Evolutionary conservation across 2,797 vertebrate genomes (phyloP).

Genomic region (Garrulus glandarius): DNA sequence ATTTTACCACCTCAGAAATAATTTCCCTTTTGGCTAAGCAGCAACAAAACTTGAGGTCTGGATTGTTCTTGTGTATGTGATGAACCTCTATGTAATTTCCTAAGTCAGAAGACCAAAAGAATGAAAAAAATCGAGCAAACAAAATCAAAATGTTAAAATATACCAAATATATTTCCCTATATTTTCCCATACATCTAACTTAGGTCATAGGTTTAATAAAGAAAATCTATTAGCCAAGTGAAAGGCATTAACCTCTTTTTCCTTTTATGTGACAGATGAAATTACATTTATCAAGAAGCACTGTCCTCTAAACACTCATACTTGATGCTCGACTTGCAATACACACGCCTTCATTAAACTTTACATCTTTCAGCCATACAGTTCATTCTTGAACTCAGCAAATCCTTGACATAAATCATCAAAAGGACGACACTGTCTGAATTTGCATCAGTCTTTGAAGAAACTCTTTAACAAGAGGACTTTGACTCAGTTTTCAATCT

Average conservation of each 20-base stretch:
- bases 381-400: neutral
- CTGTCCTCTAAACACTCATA: conserved; percentile 6
- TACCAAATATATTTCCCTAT: neutral
- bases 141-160: neutral
- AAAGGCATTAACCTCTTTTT: conserved; percentile 33
- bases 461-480: neutral
- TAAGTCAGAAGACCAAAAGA: neutral
- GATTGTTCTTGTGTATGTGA: neutral
- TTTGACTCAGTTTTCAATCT: neutral
- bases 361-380: neutral
- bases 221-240: conserved; percentile 23
- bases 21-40: neutral
- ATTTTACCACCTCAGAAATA: neutral
- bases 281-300: conserved; percentile 38
- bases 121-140: neutral
- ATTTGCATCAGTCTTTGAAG: neutral
- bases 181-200: neutral
- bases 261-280: conserved; percentile 24
- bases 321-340: neutral
- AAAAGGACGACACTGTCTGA: neutral
- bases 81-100: neutral
- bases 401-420: conserved; percentile 28
- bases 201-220: neutral
- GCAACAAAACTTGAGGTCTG: neutral
- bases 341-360: conserved; percentile 37